A percentile compares a stretch with the other conserved stretches of the same genome.
Evolutionary conservation across 2,113 vertebrate species (phyloP).

Genomic region (Mus pahari): DNA sequence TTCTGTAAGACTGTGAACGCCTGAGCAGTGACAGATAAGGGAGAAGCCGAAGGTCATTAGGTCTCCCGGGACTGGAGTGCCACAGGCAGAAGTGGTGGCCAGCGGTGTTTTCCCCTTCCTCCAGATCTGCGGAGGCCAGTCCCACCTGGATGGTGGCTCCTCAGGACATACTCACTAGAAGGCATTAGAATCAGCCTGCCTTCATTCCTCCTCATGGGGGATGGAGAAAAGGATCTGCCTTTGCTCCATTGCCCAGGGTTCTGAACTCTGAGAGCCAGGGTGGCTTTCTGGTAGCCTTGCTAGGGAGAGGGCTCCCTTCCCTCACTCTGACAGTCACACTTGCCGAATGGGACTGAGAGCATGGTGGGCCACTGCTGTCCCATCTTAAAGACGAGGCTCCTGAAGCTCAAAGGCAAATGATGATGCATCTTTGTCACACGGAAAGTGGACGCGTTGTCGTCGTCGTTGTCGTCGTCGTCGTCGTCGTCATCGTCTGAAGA

Average conservation of each 20-base stretch:
- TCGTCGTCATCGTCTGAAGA: not conserved
- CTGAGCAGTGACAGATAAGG: not conserved
- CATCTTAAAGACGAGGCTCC: not conserved
- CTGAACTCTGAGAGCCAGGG: not conserved
- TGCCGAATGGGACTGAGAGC: not conserved
- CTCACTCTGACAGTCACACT: not conserved
- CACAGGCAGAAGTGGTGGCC: not conserved
- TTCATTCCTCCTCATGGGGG: not conserved
- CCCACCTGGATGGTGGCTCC: not conserved
- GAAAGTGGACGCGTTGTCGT: not conserved
- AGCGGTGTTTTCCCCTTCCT: not conserved
- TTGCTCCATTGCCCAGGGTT: not conserved
- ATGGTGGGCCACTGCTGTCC: not conserved
- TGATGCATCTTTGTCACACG: not conserved
- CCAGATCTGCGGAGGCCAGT: not conserved
- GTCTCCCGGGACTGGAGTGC: not conserved
- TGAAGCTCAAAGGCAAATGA: conserved; percentile 4
- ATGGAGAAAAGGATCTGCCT: not conserved
- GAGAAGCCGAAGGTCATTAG: not conserved
- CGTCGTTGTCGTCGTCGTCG: not conserved
- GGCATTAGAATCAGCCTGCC: not conserved
- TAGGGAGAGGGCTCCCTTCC: not conserved
- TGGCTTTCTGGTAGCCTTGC: conserved; percentile 1
- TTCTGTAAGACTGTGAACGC: not conserved
- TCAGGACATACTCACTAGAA: not conserved